A percentile compares a stretch with the other conserved stretches of the same genome.
These are phyloP conservation scores for Cercopithecus mitis DNA, from an alignment of 2,797 vertebrate species.

Conservation along the genomic window DNA sequence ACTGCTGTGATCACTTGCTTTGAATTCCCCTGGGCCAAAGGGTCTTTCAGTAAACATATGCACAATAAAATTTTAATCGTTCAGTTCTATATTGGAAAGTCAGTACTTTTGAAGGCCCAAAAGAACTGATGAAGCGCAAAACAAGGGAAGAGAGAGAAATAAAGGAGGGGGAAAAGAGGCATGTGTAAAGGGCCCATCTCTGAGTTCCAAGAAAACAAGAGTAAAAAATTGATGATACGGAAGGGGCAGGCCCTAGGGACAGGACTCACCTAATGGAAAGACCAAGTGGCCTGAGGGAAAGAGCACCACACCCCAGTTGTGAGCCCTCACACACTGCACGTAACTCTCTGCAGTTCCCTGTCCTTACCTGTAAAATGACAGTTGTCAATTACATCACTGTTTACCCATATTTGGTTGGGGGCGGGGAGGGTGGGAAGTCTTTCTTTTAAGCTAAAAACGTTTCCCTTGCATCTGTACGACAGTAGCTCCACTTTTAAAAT, in stretches of 20 bases:
- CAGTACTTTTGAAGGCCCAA: background rate
- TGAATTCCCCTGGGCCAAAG: background rate
- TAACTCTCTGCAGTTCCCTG: background rate
- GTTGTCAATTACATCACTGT: background rate
- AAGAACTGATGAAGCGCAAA: background rate
- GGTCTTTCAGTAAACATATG: background rate
- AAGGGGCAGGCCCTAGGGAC: background rate
- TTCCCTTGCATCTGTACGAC: background rate
- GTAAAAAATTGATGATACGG: background rate
- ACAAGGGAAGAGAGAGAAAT: background rate
- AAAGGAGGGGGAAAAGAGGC: background rate
- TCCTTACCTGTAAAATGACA: background rate
- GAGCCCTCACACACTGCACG: too few relatives aligned
- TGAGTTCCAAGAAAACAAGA: background rate
- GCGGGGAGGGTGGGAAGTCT: background rate
- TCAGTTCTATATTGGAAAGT: background rate
- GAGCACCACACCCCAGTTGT: background rate
- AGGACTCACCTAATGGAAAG: background rate
- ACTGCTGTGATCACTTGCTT: background rate
- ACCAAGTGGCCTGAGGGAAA: background rate
- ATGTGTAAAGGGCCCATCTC: background rate
- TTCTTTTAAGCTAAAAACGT: background rate
- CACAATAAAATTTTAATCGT: background rate
- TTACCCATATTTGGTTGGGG: background rate
- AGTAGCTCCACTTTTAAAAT: background rate